Percentiles rank a stretch among this genome's conserved stretches.
Conservation (phyloP, 2,797 vertebrate genomes). For the Artibeus lituratus region DNA sequence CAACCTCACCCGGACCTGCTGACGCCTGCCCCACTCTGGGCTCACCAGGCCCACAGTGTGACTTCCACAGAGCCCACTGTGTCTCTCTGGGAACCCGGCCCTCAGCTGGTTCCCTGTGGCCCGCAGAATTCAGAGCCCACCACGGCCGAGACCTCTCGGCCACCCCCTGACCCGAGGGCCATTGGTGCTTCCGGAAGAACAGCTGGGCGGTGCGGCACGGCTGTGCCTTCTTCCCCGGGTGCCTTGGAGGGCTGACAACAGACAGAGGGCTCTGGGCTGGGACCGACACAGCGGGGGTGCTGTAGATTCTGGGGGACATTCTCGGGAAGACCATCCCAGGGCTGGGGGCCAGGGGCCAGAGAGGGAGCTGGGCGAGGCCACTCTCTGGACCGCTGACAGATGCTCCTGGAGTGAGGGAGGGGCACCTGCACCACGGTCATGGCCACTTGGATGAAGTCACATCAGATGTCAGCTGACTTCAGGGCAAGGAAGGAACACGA, state of each 20-base stretch:
- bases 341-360: accelerated
- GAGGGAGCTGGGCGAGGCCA: too few species aligned
- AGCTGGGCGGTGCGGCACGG: background rate
- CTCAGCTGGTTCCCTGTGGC: accelerated
- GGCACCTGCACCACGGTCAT: accelerated
- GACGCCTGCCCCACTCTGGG: background rate
- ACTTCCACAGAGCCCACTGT: background rate
- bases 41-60: accelerated
- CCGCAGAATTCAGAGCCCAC: background rate
- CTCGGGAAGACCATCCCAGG: background rate
- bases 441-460: accelerated
- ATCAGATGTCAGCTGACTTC: accelerated
- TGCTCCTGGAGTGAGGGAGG: background rate
- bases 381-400: accelerated
- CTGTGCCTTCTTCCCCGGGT: accelerated
- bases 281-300: background rate
- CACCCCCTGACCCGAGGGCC: too few species aligned
- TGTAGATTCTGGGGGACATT: accelerated
- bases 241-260: accelerated
- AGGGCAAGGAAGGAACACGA: accelerated
- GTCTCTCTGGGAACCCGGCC: background rate
- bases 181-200: background rate
- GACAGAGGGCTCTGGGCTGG: accelerated
- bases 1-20: accelerated
- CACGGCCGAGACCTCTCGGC: background rate